Evolutionary conservation across 2,888 invertebrate genomes (phyloP).

Genomic region (Leucophenga montana): DNA sequence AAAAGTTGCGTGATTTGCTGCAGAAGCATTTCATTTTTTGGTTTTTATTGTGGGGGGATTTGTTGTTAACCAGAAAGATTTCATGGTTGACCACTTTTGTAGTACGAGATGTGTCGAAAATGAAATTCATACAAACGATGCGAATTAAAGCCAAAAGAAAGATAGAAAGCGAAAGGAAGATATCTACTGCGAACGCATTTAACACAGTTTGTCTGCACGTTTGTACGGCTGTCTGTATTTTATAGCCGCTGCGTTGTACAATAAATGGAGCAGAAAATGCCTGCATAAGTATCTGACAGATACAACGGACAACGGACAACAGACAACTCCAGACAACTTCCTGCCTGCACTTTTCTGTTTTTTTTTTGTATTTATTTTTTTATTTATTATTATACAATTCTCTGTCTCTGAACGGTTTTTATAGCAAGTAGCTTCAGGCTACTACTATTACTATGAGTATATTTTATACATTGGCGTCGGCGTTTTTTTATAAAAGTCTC

Average conservation of each 20-base stretch:
- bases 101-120: too few species aligned
- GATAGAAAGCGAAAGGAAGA: conserved; percentile 23
- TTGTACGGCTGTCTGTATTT: conserved; percentile 29
- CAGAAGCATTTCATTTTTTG: background rate
- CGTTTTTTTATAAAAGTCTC: conserved; percentile 4
- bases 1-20: background rate
- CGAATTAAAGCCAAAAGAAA: background rate
- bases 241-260: too few species aligned
- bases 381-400: too few species aligned
- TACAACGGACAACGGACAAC: background rate
- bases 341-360: too few species aligned
- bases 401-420: too few species aligned
- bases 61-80: conserved; percentile 15
- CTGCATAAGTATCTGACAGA: background rate
- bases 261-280: background rate
- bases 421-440: too few species aligned
- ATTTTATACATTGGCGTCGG: conserved; percentile 23
- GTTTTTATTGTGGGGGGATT: too few species aligned
- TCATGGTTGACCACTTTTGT: conserved; percentile 17
- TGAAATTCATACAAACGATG: too few species aligned
- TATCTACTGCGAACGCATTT: background rate
- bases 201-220: background rate
- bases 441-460: conserved; percentile 25
- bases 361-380: too few species aligned
- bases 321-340: too few species aligned